Percentiles rank a stretch among this genome's conserved stretches.
phyloP scores from a whole-genome alignment of 2,888 invertebrate genomes.

The Eremobia ochroleuca region DNA sequence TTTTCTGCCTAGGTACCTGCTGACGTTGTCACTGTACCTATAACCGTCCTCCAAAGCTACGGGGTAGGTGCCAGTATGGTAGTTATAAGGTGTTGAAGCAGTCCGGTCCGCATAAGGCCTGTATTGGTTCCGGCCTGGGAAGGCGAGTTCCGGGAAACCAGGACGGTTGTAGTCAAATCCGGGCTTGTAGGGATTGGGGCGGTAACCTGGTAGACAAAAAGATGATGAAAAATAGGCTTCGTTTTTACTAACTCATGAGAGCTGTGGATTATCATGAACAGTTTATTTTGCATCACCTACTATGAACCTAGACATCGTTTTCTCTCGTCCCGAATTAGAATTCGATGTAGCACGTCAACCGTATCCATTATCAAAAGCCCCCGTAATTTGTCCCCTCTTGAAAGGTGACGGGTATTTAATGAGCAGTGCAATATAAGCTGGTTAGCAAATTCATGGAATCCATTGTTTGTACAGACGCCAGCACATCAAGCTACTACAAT shows the following conservation, averaged over 20 bases:
- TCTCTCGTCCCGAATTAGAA: slow-evolving; percentile 26
- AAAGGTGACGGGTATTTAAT: slow-evolving; percentile 2
- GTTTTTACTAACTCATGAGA: background rate
- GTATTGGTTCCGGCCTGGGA: slow-evolving; percentile 65
- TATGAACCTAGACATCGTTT: background rate
- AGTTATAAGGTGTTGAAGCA: slow-evolving; percentile 65
- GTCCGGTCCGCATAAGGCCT: slow-evolving; percentile 68
- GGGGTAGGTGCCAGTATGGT: slow-evolving; percentile 77
- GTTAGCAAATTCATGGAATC: slow-evolving; percentile 10
- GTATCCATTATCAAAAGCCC: slow-evolving; percentile 34
- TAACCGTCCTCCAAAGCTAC: slow-evolving; percentile 81
- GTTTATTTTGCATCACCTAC: background rate
- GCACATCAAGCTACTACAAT: too few relatives aligned
- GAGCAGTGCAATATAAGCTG: slow-evolving; percentile 3
- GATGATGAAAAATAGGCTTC: background rate
- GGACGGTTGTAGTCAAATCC: slow-evolving; percentile 74
- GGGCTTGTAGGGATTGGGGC: slow-evolving; percentile 77
- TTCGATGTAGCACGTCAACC: slow-evolving; percentile 21
- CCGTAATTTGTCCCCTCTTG: slow-evolving; percentile 29
- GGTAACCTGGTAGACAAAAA: slow-evolving; percentile 73
- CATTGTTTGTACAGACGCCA: background rate
- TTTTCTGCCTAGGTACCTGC: slow-evolving; percentile 80
- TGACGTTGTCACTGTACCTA: slow-evolving; percentile 80
- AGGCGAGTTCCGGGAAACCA: slow-evolving; percentile 67
- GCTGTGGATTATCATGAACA: background rate